phyloP scores from a whole-genome alignment of 2,797 vertebrate genomes.

The Pangasius krempfi region DNA sequence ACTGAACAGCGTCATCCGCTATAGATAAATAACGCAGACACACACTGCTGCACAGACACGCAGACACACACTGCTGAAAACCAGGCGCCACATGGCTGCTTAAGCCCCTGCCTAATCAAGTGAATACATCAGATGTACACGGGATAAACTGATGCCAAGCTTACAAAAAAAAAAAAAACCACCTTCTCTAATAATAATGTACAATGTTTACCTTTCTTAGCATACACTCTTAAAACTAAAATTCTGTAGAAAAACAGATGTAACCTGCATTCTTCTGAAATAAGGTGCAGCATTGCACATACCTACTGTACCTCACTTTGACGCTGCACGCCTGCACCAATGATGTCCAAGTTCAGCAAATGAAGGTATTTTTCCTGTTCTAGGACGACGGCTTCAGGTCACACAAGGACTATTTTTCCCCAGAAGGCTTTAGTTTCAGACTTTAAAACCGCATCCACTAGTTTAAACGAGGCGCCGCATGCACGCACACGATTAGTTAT shows the following conservation, averaged over 20 bases:
- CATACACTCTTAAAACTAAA: not conserved
- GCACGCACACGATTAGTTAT: slow-evolving; percentile 9
- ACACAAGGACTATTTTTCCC: not conserved
- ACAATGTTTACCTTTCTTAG: not conserved
- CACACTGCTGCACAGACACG: not conserved
- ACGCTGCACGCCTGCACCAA: not conserved
- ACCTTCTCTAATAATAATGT: not conserved
- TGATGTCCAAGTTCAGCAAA: not conserved
- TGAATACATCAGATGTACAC: not conserved
- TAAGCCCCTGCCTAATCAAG: slow-evolving; percentile 27
- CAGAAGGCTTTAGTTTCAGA: not conserved
- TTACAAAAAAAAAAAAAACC: not conserved
- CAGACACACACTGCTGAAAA: not conserved
- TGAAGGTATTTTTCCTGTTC: not conserved
- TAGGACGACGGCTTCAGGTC: not conserved
- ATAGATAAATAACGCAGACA: not conserved
- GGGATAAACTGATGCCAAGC: not conserved
- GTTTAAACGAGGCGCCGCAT: slow-evolving; percentile 26
- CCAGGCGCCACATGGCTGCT: slow-evolving; percentile 17
- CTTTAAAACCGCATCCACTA: slow-evolving; percentile 5
- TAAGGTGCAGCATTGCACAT: not conserved
- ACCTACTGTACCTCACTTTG: not conserved
- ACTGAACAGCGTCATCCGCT: not conserved
- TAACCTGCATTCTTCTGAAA: not conserved
- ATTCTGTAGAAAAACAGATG: not conserved